Conservation (phyloP, 2,113 vertebrate species). For the Cisticola juncidis region DNA sequence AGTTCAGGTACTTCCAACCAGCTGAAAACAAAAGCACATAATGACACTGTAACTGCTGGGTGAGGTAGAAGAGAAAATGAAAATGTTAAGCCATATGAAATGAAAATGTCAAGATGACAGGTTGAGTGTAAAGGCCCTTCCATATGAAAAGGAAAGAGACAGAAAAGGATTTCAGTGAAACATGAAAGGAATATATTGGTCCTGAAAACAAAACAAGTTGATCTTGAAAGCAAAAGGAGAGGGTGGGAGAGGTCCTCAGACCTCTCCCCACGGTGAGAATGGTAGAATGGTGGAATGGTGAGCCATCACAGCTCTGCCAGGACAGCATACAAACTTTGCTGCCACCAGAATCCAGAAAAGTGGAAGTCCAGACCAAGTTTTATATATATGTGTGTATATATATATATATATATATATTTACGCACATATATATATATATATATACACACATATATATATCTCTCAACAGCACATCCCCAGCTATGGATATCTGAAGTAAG, state of each 20-base stretch:
- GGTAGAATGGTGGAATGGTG: neutral
- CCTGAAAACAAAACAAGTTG: neutral
- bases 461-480: fast-evolving
- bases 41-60: neutral
- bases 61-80: neutral
- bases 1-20: neutral
- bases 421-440: no score
- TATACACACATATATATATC: no score
- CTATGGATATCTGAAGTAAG: fast-evolving
- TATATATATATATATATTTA: no score
- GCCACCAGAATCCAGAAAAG: neutral
- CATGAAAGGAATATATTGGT: neutral
- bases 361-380: neutral
- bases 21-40: neutral
- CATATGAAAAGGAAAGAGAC: neutral
- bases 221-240: neutral
- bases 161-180: neutral
- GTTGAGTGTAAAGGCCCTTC: neutral
- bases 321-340: neutral
- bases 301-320: neutral
- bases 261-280: neutral
- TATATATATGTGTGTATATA: no score
- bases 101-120: neutral
- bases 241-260: neutral
- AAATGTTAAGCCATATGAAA: neutral